These are phyloP conservation scores for Picathartes gymnocephalus DNA, from an alignment of 2,113 vertebrate genomes.

Conservation along the genomic window DNA sequence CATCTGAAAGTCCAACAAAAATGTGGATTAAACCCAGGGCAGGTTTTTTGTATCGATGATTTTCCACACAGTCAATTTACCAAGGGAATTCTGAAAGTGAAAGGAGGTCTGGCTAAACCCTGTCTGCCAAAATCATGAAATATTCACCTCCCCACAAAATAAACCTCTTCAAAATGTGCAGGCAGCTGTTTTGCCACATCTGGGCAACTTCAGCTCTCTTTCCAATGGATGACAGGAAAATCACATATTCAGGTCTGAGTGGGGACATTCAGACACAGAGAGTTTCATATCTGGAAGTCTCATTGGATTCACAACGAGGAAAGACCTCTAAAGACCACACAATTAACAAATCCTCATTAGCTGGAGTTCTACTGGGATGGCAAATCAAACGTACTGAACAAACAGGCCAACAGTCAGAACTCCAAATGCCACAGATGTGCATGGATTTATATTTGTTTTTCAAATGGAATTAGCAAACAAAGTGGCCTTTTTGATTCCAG, in stretches of 20 bases:
- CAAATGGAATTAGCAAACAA: not conserved
- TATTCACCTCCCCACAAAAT: not conserved
- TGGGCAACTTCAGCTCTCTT: not conserved
- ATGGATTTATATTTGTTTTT: not conserved
- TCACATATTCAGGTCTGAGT: not conserved
- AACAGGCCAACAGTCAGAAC: not conserved
- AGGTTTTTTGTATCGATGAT: not conserved
- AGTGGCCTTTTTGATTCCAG: not conserved
- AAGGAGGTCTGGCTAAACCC: not conserved
- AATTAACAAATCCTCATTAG: constrained; percentile 3
- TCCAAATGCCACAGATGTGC: not conserved
- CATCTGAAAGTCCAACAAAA: not conserved
- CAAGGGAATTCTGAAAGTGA: not conserved
- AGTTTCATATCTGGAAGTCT: not conserved
- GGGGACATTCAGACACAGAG: not conserved
- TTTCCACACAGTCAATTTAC: not conserved
- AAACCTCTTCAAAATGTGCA: not conserved
- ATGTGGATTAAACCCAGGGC: not conserved
- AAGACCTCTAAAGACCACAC: not conserved
- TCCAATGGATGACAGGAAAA: not conserved
- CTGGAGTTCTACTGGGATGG: not conserved
- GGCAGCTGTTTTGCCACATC: not conserved
- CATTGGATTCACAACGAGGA: not conserved
- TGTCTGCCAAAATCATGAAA: not conserved
- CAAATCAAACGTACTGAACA: not conserved